Conservation (phyloP, 2,113 vertebrate genomes). For the Stegastes partitus region DNA sequence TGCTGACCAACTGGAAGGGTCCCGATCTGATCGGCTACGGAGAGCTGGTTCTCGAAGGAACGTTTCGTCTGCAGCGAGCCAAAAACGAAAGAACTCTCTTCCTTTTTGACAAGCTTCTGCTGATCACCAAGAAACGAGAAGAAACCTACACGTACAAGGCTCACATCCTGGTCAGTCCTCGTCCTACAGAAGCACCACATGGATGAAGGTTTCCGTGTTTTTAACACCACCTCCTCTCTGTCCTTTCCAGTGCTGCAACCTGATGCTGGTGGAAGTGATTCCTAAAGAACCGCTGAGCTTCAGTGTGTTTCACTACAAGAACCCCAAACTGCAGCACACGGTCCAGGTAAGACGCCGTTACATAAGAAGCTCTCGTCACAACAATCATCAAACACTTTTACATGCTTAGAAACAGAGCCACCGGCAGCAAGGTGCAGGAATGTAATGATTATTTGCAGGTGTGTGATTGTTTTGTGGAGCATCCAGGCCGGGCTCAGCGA, state of each 20-base stretch:
- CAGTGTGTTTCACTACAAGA: conserved; percentile 99
- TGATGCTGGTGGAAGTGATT: conserved; percentile 99
- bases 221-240: conserved; percentile 7
- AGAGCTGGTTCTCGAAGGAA: conserved; percentile 96
- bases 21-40: conserved; percentile 97
- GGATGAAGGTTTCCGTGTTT: background rate
- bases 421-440: conserved; percentile 42
- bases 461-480: conserved; percentile 48
- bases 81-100: conserved; percentile 98
- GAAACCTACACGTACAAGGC: conserved; percentile 96
- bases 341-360: conserved; percentile 90
- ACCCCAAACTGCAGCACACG: conserved; percentile 97
- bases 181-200: background rate
- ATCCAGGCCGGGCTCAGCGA: conserved; percentile 17
- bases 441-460: conserved; percentile 50
- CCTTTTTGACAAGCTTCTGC: conserved; percentile 95
- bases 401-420: conserved; percentile 41
- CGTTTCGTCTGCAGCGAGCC: conserved; percentile 95
- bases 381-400: conserved; percentile 10
- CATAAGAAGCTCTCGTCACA: background rate
- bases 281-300: conserved; percentile 98
- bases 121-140: conserved; percentile 97
- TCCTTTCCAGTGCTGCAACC: conserved; percentile 92
- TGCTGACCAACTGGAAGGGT: conserved; percentile 98
- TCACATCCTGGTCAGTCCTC: conserved; percentile 92